Conservation (phyloP, 2,113 vertebrate species). For the Cyprinodon variegatus region DNA sequence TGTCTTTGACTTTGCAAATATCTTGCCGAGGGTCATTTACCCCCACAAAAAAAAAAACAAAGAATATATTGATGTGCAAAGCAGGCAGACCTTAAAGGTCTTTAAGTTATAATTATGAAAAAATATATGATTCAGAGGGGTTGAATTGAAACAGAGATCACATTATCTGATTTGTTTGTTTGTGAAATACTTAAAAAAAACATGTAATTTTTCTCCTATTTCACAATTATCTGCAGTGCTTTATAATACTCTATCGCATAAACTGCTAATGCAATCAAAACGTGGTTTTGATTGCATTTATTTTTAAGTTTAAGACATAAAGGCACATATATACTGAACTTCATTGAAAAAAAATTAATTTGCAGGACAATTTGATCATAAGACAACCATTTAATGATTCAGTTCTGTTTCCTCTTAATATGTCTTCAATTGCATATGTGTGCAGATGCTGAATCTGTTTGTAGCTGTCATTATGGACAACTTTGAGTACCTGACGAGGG, state of each 20-base stretch:
- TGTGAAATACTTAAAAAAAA: neutral
- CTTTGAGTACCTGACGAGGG: constrained; percentile 97
- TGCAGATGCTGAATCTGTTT: constrained; percentile 98
- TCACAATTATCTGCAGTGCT: too few species aligned
- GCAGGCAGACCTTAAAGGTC: neutral
- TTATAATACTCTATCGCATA: neutral
- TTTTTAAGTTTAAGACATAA: too few species aligned
- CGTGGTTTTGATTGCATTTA: too few species aligned
- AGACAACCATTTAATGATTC: neutral
- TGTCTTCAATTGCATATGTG: neutral
- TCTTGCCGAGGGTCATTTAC: too few species aligned
- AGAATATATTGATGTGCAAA: neutral
- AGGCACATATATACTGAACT: too few species aligned
- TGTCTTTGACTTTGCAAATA: too few species aligned
- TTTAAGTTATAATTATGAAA: neutral
- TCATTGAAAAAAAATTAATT: too few species aligned
- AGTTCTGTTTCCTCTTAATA: neutral
- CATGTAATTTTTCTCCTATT: too few species aligned
- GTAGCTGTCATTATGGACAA: constrained; percentile 99
- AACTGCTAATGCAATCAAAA: neutral
- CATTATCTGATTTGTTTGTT: too few species aligned
- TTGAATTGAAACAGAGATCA: too few species aligned
- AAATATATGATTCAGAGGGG: neutral
- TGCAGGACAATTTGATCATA: too few species aligned
- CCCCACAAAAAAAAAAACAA: too few species aligned